Conservation (phyloP, 2,797 vertebrate genomes). For the Knipowitschia caucasica region DNA sequence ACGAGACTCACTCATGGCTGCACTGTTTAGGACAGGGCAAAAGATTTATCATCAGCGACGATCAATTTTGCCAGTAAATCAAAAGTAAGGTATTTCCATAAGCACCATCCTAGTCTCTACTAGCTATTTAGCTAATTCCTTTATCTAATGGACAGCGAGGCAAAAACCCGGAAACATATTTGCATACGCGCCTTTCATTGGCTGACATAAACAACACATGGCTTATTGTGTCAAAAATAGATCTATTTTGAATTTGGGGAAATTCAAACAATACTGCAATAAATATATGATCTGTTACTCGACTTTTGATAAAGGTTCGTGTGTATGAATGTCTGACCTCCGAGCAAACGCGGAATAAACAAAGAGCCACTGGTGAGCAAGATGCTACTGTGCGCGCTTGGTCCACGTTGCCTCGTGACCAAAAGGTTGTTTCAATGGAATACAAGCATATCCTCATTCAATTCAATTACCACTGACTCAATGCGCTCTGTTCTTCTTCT, state of each 20-base stretch:
- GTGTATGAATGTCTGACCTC: background rate
- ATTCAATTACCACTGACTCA: background rate
- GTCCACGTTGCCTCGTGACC: too few relatives aligned
- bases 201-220: background rate
- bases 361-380: slow-evolving; percentile 23
- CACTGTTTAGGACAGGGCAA: background rate
- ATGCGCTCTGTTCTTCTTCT: background rate
- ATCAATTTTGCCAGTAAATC: background rate
- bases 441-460: too few relatives aligned
- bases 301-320: too few relatives aligned
- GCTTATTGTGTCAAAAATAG: background rate
- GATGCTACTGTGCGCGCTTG: background rate
- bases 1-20: slow-evolving; percentile 39
- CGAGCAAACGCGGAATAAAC: slow-evolving; percentile 33
- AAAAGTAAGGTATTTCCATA: background rate
- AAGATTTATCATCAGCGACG: too few relatives aligned
- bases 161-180: background rate
- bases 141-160: too few relatives aligned
- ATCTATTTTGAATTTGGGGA: background rate
- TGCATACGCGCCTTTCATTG: background rate
- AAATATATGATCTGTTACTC: background rate
- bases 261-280: background rate
- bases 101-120: background rate
- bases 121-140: background rate
- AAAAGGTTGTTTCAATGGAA: too few relatives aligned